phyloP scores from a whole-genome alignment of 1,140 invertebrate genomes.

The Pseudomyrmex flavicornis region DNA sequence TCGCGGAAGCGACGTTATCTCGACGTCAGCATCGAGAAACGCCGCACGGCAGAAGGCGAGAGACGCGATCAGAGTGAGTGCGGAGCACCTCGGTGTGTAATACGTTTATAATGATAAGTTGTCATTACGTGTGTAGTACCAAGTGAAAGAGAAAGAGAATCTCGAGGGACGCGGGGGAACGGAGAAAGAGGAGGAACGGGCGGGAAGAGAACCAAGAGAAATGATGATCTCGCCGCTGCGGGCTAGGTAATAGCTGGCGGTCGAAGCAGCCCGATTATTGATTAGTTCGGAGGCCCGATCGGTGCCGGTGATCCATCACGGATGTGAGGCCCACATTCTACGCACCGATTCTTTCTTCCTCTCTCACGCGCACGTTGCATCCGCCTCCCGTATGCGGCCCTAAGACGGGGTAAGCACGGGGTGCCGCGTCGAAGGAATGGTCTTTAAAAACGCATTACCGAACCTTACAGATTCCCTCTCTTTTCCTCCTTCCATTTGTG shows the following conservation, averaged over 20 bases:
- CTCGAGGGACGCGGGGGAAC: slow-evolving; percentile 11
- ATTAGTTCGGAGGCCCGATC: slow-evolving; percentile 81
- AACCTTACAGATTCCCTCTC: slow-evolving; percentile 59
- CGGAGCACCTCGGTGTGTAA: slow-evolving; percentile 73
- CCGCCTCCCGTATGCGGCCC: slow-evolving; percentile 62
- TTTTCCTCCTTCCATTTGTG: slow-evolving; percentile 18
- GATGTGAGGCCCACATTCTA: slow-evolving; percentile 61
- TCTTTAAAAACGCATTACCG: slow-evolving; percentile 84
- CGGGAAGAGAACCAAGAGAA: slow-evolving; percentile 75
- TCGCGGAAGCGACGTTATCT: slow-evolving; percentile 68
- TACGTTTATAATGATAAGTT: slow-evolving; percentile 84
- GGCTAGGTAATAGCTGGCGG: slow-evolving; percentile 78
- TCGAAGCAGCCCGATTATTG: slow-evolving; percentile 80
- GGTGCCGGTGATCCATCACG: slow-evolving; percentile 81
- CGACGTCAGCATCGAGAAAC: slow-evolving; percentile 41
- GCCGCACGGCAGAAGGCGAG: slow-evolving; percentile 28
- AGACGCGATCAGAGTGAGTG: slow-evolving; percentile 58
- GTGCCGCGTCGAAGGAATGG: slow-evolving; percentile 68
- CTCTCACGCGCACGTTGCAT: slow-evolving; percentile 42
- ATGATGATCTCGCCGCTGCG: slow-evolving; percentile 80
- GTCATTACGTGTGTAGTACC: slow-evolving; percentile 72
- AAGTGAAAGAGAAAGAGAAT: slow-evolving; percentile 36
- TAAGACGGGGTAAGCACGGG: slow-evolving; percentile 19
- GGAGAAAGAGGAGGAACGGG: slow-evolving; percentile 27
- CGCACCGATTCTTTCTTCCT: slow-evolving; percentile 61